Percentiles rank a stretch among this genome's conserved stretches.
Evolutionary conservation across 2,888 invertebrate species (phyloP).

Genomic region (Azorinus chamasolen): DNA sequence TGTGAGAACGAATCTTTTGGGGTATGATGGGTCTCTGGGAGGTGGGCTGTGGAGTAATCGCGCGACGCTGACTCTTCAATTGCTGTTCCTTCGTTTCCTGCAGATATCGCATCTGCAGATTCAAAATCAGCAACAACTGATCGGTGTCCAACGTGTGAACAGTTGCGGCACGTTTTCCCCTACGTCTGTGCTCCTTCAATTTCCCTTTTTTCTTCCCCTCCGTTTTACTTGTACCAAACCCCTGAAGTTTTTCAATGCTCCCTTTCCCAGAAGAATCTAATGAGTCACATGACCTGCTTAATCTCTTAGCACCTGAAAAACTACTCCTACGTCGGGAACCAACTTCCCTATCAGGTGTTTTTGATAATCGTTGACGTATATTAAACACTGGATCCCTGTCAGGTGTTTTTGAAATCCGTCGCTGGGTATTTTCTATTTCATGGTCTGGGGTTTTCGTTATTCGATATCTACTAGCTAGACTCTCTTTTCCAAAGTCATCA

Average conservation of each 20-base stretch:
- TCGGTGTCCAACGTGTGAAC: constrained; percentile 78
- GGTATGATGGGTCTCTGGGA: constrained; percentile 58
- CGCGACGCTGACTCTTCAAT: constrained; percentile 60
- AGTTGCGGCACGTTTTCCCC: constrained; percentile 77
- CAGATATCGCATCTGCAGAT: constrained; percentile 79
- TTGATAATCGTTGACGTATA: constrained; percentile 43
- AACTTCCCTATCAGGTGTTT: constrained; percentile 49
- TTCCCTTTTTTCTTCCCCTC: constrained; percentile 61
- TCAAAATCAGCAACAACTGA: constrained; percentile 78
- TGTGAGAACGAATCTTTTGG: constrained; percentile 74
- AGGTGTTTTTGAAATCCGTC: constrained; percentile 49
- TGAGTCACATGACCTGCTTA: constrained; percentile 69
- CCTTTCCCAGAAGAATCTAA: constrained; percentile 58
- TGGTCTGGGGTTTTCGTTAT: constrained; percentile 56
- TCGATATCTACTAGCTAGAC: constrained; percentile 43
- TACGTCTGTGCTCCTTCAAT: constrained; percentile 75
- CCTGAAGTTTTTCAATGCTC: constrained; percentile 21
- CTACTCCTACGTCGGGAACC: constrained; percentile 48
- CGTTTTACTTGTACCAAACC: constrained; percentile 26
- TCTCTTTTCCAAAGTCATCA: constrained; percentile 52
- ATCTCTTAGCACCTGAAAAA: constrained; percentile 41
- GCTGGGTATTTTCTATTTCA: constrained; percentile 23
- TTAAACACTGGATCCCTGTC: constrained; percentile 30
- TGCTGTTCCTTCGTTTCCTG: constrained; percentile 74
- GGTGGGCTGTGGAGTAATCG: constrained; percentile 76